Evolutionary conservation across 2,113 vertebrate genomes (phyloP).

Genomic region (Prionailurus bengalensis): DNA sequence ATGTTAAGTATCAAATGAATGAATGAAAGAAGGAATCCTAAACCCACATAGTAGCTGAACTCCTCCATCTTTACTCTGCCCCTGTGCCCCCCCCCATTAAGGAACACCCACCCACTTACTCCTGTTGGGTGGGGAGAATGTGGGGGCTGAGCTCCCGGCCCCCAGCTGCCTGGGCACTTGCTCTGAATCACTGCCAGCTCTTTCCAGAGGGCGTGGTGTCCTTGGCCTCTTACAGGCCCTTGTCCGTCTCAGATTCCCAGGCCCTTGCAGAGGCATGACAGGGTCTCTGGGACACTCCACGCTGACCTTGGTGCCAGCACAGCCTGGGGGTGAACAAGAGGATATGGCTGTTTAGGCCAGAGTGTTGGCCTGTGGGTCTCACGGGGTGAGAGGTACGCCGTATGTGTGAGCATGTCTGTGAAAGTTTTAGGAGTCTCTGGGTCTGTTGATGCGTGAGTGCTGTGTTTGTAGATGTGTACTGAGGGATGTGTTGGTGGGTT

Average conservation of each 20-base stretch:
- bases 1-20: background rate
- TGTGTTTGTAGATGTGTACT: background rate
- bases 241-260: background rate
- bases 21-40: background rate
- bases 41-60: rapidly evolving
- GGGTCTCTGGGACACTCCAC: background rate
- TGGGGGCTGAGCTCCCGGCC: rapidly evolving
- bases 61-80: too few relatives aligned
- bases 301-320: background rate
- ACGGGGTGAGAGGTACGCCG: background rate
- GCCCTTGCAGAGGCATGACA: rapidly evolving
- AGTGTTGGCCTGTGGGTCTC: background rate
- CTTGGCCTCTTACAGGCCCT: background rate
- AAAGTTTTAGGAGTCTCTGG: background rate
- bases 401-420: background rate
- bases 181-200: background rate
- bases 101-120: background rate
- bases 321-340: background rate
- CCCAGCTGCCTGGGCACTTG: background rate
- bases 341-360: background rate
- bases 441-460: background rate
- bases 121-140: rapidly evolving
- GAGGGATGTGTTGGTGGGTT: background rate
- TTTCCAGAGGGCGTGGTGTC: rapidly evolving
- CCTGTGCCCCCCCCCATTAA: background rate